phyloP scores from a whole-genome alignment of 2,113 vertebrate genomes.

The Cryptomyrus ogoouensis region DNA sequence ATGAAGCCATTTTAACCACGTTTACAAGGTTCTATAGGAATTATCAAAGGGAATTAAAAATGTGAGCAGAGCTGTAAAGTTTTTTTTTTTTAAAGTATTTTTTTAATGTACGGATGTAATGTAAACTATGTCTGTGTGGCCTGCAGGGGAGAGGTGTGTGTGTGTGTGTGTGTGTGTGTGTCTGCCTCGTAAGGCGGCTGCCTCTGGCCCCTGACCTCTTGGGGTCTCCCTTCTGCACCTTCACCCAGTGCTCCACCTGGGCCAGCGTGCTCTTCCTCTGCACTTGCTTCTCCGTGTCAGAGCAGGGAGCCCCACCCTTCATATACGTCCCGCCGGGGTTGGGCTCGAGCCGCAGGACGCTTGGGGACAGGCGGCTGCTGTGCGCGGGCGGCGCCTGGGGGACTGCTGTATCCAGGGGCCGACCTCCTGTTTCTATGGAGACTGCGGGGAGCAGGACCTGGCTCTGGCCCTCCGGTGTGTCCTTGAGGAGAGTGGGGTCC shows the following conservation, averaged over 20 bases:
- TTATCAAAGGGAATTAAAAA: not conserved
- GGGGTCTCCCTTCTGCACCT: slow-evolving; percentile 80
- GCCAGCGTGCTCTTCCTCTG: slow-evolving; percentile 81
- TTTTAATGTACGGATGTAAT: not conserved
- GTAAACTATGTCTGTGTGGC: not conserved
- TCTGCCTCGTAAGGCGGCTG: too few relatives aligned
- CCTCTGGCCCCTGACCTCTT: slow-evolving; percentile 72
- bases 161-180: not conserved
- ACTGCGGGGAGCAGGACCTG: slow-evolving; percentile 55
- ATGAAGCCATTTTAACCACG: not conserved
- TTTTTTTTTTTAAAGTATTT: too few relatives aligned
- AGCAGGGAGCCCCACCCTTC: slow-evolving; percentile 62
- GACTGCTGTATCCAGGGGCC: slow-evolving; percentile 60
- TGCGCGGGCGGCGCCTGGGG: slow-evolving; percentile 53
- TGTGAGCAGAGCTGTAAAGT: not conserved
- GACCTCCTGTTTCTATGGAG: slow-evolving; percentile 56
- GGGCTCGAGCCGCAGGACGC: slow-evolving; percentile 68
- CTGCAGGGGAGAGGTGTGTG: not conserved
- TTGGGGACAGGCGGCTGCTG: slow-evolving; percentile 67
- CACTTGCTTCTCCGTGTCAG: slow-evolving; percentile 73
- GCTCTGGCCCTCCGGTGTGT: slow-evolving; percentile 64
- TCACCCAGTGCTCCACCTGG: slow-evolving; percentile 92
- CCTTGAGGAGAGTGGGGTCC: slow-evolving; percentile 51
- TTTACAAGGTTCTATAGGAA: not conserved
- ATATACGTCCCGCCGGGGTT: slow-evolving; percentile 76